Evolutionary conservation across 2,888 invertebrate species (phyloP).

Genomic region (Yponomeuta malinellus): DNA sequence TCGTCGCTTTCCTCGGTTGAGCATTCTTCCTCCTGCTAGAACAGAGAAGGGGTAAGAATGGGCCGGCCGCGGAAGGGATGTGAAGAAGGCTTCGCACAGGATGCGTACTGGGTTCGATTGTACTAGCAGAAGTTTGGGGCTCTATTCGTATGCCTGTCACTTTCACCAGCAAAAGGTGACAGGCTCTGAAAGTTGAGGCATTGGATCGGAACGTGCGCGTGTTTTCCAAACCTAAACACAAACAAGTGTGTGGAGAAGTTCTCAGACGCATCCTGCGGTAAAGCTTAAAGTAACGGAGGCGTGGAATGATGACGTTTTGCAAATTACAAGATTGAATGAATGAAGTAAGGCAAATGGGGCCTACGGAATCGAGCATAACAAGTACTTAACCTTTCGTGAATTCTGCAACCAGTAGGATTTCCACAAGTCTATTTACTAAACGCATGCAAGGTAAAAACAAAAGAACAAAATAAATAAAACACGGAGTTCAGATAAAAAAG

Average conservation of each 20-base stretch:
- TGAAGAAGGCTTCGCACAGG: not conserved
- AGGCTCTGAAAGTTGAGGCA: too few relatives aligned
- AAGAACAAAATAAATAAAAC: slow-evolving; percentile 51
- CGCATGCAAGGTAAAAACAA: slow-evolving; percentile 42
- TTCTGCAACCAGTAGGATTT: slow-evolving; percentile 68
- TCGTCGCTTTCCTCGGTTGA: slow-evolving; percentile 78
- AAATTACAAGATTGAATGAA: not conserved
- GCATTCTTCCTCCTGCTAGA: slow-evolving; percentile 68
- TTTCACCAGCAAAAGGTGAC: too few relatives aligned
- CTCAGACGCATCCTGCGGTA: too few relatives aligned
- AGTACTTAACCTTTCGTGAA: slow-evolving; percentile 36
- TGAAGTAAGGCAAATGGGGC: not conserved
- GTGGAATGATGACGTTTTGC: not conserved
- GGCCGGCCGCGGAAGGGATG: not conserved
- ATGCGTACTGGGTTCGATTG: not conserved
- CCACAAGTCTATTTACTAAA: slow-evolving; percentile 33
- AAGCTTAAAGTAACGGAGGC: not conserved
- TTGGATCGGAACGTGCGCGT: too few relatives aligned
- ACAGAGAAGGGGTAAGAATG: not conserved
- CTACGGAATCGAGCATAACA: not conserved
- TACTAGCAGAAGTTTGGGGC: too few relatives aligned
- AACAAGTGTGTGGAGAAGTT: too few relatives aligned
- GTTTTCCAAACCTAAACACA: too few relatives aligned
- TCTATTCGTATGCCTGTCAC: too few relatives aligned
- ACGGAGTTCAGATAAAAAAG: slow-evolving; percentile 50